phyloP scores from a whole-genome alignment of 2,113 vertebrate genomes.

The Malurus melanocephalus region DNA sequence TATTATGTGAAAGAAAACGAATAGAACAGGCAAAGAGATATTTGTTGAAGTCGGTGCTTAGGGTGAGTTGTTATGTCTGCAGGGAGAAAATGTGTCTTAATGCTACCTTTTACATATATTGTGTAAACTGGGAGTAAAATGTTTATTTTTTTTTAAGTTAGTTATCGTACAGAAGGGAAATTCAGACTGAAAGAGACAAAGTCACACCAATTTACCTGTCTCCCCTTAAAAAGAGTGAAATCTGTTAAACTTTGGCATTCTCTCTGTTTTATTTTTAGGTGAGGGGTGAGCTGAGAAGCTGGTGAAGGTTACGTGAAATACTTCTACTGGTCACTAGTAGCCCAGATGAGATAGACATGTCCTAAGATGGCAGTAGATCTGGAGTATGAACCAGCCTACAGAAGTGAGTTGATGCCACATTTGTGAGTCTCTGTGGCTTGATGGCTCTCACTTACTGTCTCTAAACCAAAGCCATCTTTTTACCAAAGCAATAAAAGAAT shows the following conservation, averaged over 20 bases:
- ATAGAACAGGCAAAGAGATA: background rate
- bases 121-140: background rate
- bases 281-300: background rate
- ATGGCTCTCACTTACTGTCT: constrained; percentile 52
- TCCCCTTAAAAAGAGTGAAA: background rate
- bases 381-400: background rate
- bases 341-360: background rate
- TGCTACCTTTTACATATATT: background rate
- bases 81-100: background rate
- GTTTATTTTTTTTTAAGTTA: background rate
- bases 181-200: background rate
- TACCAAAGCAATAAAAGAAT: constrained; percentile 56
- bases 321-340: background rate
- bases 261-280: constrained; percentile 29
- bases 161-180: background rate
- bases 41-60: background rate
- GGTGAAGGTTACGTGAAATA: background rate
- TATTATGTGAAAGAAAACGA: background rate
- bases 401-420: background rate
- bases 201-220: background rate
- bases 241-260: background rate
- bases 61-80: background rate
- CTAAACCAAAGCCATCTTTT: constrained; percentile 57
- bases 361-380: background rate
- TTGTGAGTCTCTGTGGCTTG: constrained; percentile 7